These are phyloP conservation scores for Penaeus japonicus DNA, from an alignment of 1,140 invertebrate genomes.

Conservation along the genomic window DNA sequence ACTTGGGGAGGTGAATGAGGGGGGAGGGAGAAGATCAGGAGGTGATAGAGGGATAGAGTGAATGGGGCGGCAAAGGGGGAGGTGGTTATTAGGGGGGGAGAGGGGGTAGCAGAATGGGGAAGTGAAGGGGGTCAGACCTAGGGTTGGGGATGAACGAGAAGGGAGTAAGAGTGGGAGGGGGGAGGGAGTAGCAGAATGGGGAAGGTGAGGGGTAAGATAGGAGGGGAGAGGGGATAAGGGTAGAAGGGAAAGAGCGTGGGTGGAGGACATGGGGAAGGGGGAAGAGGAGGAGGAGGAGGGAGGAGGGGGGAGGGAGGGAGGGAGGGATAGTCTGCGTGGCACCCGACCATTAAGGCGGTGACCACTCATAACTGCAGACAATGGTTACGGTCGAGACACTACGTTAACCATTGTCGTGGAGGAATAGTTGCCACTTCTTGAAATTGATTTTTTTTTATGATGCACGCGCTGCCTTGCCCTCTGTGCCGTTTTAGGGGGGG, in stretches of 20 bases:
- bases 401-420: constrained; percentile 51
- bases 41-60: too few relatives aligned
- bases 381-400: constrained; percentile 48
- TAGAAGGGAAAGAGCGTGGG: background rate
- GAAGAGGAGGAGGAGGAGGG: background rate
- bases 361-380: constrained; percentile 55
- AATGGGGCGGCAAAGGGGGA: too few relatives aligned
- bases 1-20: too few relatives aligned
- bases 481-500: background rate
- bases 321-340: background rate
- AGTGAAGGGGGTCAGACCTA: too few relatives aligned
- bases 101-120: too few relatives aligned
- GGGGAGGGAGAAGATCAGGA: background rate
- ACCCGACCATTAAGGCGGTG: constrained; percentile 27
- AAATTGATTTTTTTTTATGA: constrained; percentile 57
- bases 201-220: background rate
- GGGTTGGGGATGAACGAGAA: too few relatives aligned
- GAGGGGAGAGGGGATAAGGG: background rate
- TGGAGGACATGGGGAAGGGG: background rate
- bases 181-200: background rate
- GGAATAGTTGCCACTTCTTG: constrained; percentile 45
- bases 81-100: too few relatives aligned
- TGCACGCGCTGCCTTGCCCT: constrained; percentile 26
- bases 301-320: background rate
- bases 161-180: background rate